Conservation (phyloP, 37 sponge, comb jelly and placozoan genomes). For the Tethya wilhelma region DNA sequence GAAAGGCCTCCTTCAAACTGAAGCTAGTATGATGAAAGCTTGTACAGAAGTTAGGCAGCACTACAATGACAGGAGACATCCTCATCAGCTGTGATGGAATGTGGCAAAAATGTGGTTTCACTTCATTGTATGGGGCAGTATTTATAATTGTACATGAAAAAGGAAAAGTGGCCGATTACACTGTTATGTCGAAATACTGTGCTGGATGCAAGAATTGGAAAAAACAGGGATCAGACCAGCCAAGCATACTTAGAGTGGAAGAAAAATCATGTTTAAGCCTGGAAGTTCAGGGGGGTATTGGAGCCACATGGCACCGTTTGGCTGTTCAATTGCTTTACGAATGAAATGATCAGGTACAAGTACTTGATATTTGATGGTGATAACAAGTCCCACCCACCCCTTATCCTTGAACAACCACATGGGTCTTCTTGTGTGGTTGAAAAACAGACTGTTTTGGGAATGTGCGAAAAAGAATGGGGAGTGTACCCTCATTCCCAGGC, state of each 20-base stretch:
- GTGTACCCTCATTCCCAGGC: too few species aligned
- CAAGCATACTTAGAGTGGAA: neutral
- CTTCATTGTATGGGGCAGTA: constrained; percentile 13
- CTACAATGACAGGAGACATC: neutral
- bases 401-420: constrained; percentile 12
- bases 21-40: constrained; percentile 19
- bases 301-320: neutral
- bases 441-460: too few species aligned
- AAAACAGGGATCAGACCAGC: neutral
- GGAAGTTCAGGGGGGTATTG: constrained; percentile 21
- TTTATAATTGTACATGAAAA: constrained; percentile 9
- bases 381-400: neutral
- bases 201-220: constrained; percentile 8
- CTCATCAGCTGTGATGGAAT: constrained; percentile 27
- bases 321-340: neutral
- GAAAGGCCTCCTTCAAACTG: neutral
- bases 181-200: constrained; percentile 13
- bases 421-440: too few species aligned
- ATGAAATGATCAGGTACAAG: neutral
- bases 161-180: constrained; percentile 26
- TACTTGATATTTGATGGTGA: too few species aligned
- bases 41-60: neutral
- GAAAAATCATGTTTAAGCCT: neutral
- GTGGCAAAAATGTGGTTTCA: constrained; percentile 23
- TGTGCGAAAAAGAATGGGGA: too few species aligned